A percentile compares a stretch with the other conserved stretches of the same genome.
phyloP scores from a whole-genome alignment of 2,888 invertebrate species.

The Xylophagus ater region DNA sequence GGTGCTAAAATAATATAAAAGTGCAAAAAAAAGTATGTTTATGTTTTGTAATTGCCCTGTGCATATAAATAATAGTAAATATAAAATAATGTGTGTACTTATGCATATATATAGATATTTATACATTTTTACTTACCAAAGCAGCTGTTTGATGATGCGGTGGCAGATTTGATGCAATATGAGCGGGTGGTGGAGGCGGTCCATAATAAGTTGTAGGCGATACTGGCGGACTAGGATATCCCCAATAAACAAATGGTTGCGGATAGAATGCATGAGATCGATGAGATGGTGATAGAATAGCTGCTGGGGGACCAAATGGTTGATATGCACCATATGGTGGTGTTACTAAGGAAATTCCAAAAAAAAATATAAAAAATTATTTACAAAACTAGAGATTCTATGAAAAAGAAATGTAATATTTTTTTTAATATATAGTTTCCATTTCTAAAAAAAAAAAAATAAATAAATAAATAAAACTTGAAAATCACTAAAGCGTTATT shows the following conservation, averaged over 20 bases:
- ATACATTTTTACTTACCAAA: constrained; percentile 31
- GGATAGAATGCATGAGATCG: constrained; percentile 46
- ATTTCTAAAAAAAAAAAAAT: too few relatives aligned
- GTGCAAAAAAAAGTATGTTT: too few relatives aligned
- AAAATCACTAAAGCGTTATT: too few relatives aligned
- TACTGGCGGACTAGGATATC: constrained; percentile 88
- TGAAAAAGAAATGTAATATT: too few relatives aligned
- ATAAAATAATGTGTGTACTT: too few relatives aligned
- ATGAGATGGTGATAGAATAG: constrained; percentile 44
- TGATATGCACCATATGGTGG: constrained; percentile 44
- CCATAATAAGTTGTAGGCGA: constrained; percentile 82
- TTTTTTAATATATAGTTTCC: too few relatives aligned
- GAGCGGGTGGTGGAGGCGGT: constrained; percentile 37
- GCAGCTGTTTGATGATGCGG: constrained; percentile 24
- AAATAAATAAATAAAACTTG: too few relatives aligned
- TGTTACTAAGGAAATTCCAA: constrained; percentile 46
- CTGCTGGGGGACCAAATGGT: constrained; percentile 40
- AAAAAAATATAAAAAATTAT: constrained; percentile 6
- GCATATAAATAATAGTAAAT: too few relatives aligned
- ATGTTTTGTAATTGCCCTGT: too few relatives aligned
- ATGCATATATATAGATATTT: too few relatives aligned
- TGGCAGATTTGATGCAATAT: constrained; percentile 15
- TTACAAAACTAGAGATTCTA: too few relatives aligned
- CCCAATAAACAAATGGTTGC: constrained; percentile 77
- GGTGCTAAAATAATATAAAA: too few relatives aligned